Conservation (phyloP, 2,113 vertebrate genomes). For the Neolamprologus tretocephalus region DNA sequence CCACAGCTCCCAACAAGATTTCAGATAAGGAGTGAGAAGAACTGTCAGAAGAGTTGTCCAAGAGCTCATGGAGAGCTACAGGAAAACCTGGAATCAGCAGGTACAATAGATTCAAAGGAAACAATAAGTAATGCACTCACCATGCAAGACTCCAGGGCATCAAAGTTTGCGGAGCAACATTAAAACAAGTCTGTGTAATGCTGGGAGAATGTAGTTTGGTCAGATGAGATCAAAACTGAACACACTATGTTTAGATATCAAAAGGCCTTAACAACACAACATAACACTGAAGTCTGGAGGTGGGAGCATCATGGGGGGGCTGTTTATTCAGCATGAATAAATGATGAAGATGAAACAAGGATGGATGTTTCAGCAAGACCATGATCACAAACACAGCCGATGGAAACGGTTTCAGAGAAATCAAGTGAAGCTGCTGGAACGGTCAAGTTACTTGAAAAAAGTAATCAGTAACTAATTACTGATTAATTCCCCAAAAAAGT, state of each 20-base stretch:
- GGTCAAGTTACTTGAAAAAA: too few species aligned
- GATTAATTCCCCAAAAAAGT: too few species aligned
- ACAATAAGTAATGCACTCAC: neutral
- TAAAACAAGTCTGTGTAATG: neutral
- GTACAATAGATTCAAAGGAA: neutral
- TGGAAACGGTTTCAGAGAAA: too few species aligned
- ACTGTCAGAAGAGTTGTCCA: neutral
- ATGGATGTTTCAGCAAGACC: too few species aligned
- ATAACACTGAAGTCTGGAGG: neutral
- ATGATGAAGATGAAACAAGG: too few species aligned
- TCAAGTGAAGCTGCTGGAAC: too few species aligned
- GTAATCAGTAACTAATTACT: too few species aligned
- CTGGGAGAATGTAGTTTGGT: neutral
- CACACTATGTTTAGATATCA: neutral
- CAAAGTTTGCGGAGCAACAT: neutral
- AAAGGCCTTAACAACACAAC: neutral
- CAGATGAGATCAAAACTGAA: neutral
- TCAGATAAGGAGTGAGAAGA: neutral
- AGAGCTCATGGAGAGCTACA: neutral
- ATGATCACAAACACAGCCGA: too few species aligned
- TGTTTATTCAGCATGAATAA: neutral
- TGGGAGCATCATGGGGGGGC: accelerated
- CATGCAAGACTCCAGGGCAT: neutral
- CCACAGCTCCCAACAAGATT: neutral
- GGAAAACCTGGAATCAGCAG: neutral